These are phyloP conservation scores for Thryonomys swinderianus DNA, from an alignment of 2,113 vertebrate species.

Conservation along the genomic window DNA sequence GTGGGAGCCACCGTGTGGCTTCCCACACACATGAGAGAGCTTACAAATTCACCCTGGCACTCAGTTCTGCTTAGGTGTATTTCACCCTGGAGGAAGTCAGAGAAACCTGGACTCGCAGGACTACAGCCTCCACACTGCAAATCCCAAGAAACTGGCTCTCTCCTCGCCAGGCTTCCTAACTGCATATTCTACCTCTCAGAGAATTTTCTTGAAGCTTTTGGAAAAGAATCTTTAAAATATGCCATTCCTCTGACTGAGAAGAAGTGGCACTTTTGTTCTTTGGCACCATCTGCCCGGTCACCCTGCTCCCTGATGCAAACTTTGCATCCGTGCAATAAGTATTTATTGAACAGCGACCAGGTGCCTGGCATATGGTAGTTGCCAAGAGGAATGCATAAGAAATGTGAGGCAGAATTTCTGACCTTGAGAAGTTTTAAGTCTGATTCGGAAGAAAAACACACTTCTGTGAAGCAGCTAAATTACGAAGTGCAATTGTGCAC, in stretches of 20 bases:
- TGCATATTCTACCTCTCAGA: not conserved
- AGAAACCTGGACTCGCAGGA: not conserved
- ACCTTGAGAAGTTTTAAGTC: conserved; percentile 44
- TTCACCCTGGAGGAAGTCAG: not conserved
- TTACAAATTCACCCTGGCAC: conserved; percentile 39
- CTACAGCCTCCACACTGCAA: not conserved
- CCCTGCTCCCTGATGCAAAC: conserved; percentile 22
- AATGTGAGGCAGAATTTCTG: conserved; percentile 51
- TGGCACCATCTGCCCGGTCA: conserved; percentile 55
- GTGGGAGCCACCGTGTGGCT: conserved; percentile 81
- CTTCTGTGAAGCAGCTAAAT: not conserved
- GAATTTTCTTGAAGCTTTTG: conserved; percentile 23
- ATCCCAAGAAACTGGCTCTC: not conserved
- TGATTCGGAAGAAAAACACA: conserved; percentile 22
- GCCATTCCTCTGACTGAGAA: not conserved
- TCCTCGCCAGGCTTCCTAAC: not conserved
- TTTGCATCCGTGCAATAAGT: conserved; percentile 62
- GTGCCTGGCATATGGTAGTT: conserved; percentile 51
- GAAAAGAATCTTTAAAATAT: conserved; percentile 55
- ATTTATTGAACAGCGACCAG: conserved; percentile 59
- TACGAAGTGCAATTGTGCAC: not conserved
- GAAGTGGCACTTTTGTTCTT: conserved; percentile 34
- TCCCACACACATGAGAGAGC: conserved; percentile 76
- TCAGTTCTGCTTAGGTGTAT: not conserved
- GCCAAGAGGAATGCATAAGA: conserved; percentile 59